These are phyloP conservation scores for Aramus guarauna DNA, from an alignment of 2,113 vertebrate species.

Conservation along the genomic window DNA sequence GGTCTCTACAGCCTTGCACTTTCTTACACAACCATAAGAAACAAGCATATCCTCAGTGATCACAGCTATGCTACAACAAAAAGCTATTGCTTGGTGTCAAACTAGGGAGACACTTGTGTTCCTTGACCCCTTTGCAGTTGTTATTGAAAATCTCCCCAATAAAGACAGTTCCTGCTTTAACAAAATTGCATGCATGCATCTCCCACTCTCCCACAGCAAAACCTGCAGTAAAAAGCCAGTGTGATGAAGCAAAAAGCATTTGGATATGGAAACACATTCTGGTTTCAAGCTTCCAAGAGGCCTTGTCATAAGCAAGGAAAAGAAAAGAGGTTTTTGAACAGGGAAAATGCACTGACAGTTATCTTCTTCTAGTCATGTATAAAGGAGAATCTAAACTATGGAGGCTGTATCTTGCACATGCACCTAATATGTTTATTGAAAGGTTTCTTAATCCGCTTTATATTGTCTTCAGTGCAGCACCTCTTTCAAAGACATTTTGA, in stretches of 20 bases:
- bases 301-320: conserved; percentile 43
- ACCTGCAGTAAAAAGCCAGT: conserved; percentile 33
- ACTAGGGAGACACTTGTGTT: neutral
- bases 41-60: neutral
- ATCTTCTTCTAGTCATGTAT: neutral
- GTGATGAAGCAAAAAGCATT: conserved; percentile 55
- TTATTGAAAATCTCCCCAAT: neutral
- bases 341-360: neutral
- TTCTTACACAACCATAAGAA: neutral
- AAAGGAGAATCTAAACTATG: neutral
- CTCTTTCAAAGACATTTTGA: neutral
- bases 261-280: conserved; percentile 20
- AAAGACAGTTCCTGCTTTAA: neutral
- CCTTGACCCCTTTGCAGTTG: neutral
- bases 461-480: conserved; percentile 14
- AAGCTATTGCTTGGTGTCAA: neutral
- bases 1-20: neutral
- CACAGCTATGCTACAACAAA: neutral
- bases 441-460: neutral
- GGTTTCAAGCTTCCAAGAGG: conserved; percentile 44
- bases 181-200: neutral
- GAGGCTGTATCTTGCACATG: neutral
- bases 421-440: neutral
- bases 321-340: conserved; percentile 29
- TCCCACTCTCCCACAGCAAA: neutral